Evolutionary conservation across 2,113 vertebrate species (phyloP), one percentile per base, ranked within the genome.

Genomic region (Coturnix japonica): DNA sequence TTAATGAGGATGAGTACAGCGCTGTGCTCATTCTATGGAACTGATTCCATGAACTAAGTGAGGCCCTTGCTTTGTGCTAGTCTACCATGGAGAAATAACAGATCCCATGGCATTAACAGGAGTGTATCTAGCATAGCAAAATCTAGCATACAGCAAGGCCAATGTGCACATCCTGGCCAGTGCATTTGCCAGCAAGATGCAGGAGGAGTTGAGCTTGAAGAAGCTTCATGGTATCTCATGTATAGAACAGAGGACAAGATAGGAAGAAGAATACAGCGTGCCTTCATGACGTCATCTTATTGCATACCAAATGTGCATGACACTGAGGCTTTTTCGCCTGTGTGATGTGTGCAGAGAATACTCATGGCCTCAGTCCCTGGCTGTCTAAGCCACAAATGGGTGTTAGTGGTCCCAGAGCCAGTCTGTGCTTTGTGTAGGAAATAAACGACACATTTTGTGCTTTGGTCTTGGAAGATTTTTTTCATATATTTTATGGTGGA

Each of bases 361-460:
- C 31, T 89, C 33, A 35, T 1, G 18, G 85, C 79, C 64, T 44
- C 22, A 89, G 51, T 73, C 18, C 13, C 19, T 79, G 77, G 39
- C 26, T 73, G 21, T 5, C 59, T 85, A 75, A 87, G 46, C 43
- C 12, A 35, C 31, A 64, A 65, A 67, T 89, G 79, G 75, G 75
- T 56, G 60, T 90, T 82, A 39, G 33, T 28, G 33, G 13, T 74
- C 33, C 51, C 37, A 59, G 22, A 93, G 49, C 54, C 63, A 78
- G 51, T 13, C 71, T 63, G 44, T 69, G 83, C 37, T 41, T 54
- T 64, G 21, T 66, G 54, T 0, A 63, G 0, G 51, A 64, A 87
- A 65, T n/a, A 88, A 51, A 0, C 0, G 46, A 75, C 41, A 59
- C 0, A 0, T 89, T 65, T 47, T 81, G 41, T 59, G 63, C 33